Percentiles rank a stretch among this genome's conserved stretches.
Evolutionary conservation across 2,113 vertebrate species (phyloP).

Genomic region (Regulus satrapa): DNA sequence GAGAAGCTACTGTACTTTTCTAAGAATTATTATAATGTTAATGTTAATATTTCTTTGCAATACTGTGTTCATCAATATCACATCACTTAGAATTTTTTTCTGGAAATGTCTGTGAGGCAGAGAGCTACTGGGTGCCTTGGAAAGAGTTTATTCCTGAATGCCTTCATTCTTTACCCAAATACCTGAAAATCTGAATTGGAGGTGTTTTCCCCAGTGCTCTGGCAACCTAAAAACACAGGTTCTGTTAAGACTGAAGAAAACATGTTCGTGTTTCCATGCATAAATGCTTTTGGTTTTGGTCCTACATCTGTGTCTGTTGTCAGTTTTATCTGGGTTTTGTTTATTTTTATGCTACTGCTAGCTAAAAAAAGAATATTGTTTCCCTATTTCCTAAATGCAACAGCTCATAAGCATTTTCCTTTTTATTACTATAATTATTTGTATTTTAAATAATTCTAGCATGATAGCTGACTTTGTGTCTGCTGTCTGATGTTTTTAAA

Average conservation of each 20-base stretch:
- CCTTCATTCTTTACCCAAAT: not conserved
- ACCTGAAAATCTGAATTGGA: not conserved
- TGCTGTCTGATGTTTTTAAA: not conserved
- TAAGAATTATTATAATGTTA: not conserved
- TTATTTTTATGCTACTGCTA: not conserved
- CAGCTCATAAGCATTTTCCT: not conserved
- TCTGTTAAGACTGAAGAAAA: not conserved
- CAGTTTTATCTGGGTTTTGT: not conserved
- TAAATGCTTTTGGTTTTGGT: not conserved
- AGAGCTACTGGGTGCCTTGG: not conserved
- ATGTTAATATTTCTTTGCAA: not conserved
- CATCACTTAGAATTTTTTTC: not conserved
- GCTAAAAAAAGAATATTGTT: not conserved
- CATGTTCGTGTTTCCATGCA: not conserved
- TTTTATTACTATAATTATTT: not conserved
- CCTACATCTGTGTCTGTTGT: not conserved
- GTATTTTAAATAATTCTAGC: not conserved
- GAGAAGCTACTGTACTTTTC: not conserved
- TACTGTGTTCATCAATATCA: not conserved
- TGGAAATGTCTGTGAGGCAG: not conserved
- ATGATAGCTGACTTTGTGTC: not conserved
- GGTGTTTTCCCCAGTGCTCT: not conserved
- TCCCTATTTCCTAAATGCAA: not conserved
- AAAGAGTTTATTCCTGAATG: not conserved
- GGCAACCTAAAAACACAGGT: not conserved